Conservation (phyloP, 1,140 invertebrate species). For the Sycobia sp. region DNA sequence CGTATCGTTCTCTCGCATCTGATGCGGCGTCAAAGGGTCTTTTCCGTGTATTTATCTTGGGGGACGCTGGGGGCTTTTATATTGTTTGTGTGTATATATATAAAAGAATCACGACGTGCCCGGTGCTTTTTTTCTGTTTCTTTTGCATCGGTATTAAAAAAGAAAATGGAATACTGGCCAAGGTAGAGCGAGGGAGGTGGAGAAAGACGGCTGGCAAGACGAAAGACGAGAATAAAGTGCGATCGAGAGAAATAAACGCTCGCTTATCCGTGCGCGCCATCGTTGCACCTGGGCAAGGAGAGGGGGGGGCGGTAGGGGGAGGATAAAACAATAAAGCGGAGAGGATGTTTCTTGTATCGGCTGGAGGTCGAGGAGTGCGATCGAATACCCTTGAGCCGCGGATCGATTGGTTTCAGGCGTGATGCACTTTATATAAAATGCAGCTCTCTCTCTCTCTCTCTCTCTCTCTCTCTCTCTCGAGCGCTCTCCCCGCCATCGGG, state of each 20-base stretch:
- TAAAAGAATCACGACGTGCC: no score
- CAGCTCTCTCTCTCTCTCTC: no score
- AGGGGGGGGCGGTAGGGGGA: background rate
- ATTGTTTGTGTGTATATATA: no score
- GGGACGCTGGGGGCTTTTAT: conserved; percentile 2
- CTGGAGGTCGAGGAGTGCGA: background rate
- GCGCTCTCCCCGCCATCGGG: no score
- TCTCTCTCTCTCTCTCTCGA: no score
- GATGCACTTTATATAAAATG: background rate
- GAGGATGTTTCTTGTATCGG: conserved; percentile 5
- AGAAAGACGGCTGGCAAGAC: no score
- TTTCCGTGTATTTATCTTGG: background rate
- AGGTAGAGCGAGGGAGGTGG: no score
- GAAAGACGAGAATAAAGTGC: background rate
- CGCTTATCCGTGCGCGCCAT: conserved; percentile 9
- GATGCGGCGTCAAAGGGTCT: background rate
- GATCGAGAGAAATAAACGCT: background rate
- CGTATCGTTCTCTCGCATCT: conserved; percentile 12
- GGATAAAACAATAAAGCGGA: no score
- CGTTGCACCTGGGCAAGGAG: background rate
- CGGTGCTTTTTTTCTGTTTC: no score
- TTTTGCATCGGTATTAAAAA: no score
- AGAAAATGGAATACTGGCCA: no score
- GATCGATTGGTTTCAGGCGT: conserved; percentile 11
- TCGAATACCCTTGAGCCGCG: background rate